Percentiles rank a stretch among this genome's conserved stretches.
Conservation (phyloP, 2,113 vertebrate species). For the Charadrius vociferus region DNA sequence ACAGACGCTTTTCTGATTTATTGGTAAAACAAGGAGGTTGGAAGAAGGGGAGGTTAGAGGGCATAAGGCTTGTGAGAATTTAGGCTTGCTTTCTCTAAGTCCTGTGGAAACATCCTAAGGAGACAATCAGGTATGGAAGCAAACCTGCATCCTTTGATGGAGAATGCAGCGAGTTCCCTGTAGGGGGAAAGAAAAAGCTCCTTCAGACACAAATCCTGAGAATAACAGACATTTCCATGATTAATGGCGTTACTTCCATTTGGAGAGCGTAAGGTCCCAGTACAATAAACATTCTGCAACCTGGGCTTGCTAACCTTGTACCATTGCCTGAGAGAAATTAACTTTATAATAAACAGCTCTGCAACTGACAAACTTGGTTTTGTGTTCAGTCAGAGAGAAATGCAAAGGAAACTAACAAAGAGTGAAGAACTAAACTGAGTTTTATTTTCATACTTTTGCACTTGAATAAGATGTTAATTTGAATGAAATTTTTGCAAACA, state of each 20-base stretch:
- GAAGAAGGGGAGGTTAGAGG: not conserved
- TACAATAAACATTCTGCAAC: constrained; percentile 7
- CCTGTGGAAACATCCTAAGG: not conserved
- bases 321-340: not conserved
- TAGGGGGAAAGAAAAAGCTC: not conserved
- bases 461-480: not conserved
- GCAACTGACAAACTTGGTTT: not conserved
- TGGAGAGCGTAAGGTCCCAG: not conserved
- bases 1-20: not conserved
- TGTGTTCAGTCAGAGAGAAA: not conserved
- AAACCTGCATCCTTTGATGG: not conserved
- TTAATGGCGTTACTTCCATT: not conserved
- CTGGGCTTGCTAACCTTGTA: not conserved
- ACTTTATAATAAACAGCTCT: not conserved
- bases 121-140: not conserved
- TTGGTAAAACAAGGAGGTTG: not conserved
- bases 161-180: not conserved
- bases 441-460: not conserved
- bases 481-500: not conserved
- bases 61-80: not conserved
- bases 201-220: not conserved
- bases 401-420: not conserved
- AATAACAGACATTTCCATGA: not conserved
- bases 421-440: not conserved
- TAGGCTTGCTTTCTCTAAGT: not conserved